Conservation (phyloP, 1,140 invertebrate genomes). For the Drosophila murphyi region DNA sequence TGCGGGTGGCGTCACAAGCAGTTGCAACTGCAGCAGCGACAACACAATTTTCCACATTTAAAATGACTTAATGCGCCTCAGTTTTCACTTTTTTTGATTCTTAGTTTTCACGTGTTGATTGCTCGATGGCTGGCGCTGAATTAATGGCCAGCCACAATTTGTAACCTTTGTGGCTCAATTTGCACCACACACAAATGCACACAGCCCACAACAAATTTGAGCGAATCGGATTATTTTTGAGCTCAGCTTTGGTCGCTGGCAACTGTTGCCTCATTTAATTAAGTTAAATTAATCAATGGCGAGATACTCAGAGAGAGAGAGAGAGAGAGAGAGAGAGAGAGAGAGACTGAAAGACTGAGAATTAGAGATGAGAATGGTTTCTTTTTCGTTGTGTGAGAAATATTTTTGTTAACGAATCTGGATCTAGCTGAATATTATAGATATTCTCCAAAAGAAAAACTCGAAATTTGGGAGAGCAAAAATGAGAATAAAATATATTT, state of each 20-base stretch:
- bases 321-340: slow-evolving; percentile 4
- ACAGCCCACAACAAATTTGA: slow-evolving; percentile 13
- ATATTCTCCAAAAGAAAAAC: no score
- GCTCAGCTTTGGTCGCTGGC: slow-evolving; percentile 14
- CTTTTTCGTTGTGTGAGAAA: neutral
- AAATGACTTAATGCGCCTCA: neutral
- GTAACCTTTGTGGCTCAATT: slow-evolving; percentile 34
- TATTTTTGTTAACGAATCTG: no score
- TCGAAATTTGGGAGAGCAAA: no score
- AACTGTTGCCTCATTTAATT: slow-evolving; percentile 33
- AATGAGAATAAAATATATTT: no score
- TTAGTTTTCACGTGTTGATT: slow-evolving; percentile 22
- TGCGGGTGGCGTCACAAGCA: slow-evolving; percentile 22
- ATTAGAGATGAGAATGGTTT: slow-evolving; percentile 2
- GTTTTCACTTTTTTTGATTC: neutral
- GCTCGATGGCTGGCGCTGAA: slow-evolving; percentile 17
- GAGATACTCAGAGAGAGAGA: neutral
- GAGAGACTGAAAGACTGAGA: neutral
- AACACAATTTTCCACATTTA: slow-evolving; percentile 33
- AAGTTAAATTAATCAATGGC: slow-evolving; percentile 31
- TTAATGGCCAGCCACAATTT: slow-evolving; percentile 22
- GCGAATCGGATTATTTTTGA: slow-evolving; percentile 21
- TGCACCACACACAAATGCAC: neutral
- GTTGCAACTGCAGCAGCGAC: slow-evolving; percentile 5
- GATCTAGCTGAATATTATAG: no score